A percentile compares a stretch with the other conserved stretches of the same genome.
Evolutionary conservation across 2,797 vertebrate genomes (phyloP).

Genomic region (Karalla daura): DNA sequence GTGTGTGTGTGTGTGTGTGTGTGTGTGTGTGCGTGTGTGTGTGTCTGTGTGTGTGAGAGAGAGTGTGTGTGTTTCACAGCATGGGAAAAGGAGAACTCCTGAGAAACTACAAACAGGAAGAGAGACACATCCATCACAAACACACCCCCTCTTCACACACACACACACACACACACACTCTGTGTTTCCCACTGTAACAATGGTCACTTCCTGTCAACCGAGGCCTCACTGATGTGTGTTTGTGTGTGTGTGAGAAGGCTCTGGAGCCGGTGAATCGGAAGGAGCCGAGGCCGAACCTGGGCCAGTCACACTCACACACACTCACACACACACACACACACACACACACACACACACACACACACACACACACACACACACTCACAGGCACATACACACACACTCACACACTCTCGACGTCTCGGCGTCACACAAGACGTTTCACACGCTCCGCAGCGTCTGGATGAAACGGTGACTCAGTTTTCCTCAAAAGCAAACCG

Average conservation of each 20-base stretch:
- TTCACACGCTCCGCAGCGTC: no score
- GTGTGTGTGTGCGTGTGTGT: slow-evolving; percentile 13
- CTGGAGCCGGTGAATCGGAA: slow-evolving; percentile 42
- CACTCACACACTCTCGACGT: no score
- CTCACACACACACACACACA: no score
- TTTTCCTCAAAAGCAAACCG: no score
- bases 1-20: slow-evolving; percentile 12
- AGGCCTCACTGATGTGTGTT: slow-evolving; percentile 61
- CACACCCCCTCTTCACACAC: slow-evolving; percentile 24
- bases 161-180: slow-evolving; percentile 51
- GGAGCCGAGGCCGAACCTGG: slow-evolving; percentile 53
- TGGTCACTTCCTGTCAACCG: slow-evolving; percentile 77
- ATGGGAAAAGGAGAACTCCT: slow-evolving; percentile 82
- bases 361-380: no score
- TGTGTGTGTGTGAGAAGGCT: slow-evolving; percentile 63
- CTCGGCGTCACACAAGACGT: no score
- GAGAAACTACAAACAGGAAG: slow-evolving; percentile 93
- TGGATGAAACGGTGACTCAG: no score
- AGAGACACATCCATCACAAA: slow-evolving; percentile 81
- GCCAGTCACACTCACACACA: no score
- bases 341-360: no score
- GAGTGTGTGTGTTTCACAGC: slow-evolving; percentile 40
- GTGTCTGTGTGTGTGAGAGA: slow-evolving; percentile 5
- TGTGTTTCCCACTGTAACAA: slow-evolving; percentile 72
- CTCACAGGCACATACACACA: no score